phyloP scores from a whole-genome alignment of 2,797 vertebrate species.

The Falco rusticolus region DNA sequence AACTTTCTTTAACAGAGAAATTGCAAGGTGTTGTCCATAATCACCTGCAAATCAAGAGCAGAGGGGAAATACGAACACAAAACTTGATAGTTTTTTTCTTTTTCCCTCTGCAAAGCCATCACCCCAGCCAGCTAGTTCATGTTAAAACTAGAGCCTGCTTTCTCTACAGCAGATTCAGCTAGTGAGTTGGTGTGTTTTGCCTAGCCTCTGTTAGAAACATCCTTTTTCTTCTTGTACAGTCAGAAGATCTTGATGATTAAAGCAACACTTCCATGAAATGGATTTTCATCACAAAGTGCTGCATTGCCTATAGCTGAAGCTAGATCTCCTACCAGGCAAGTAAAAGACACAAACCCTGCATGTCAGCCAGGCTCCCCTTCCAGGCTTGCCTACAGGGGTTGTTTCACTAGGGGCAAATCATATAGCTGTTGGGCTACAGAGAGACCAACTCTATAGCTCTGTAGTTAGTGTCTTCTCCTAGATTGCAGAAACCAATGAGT shows the following conservation, averaged over 20 bases:
- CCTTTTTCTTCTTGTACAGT: neutral
- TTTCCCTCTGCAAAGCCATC: neutral
- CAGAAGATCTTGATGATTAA: neutral
- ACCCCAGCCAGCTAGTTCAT: too few species aligned
- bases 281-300: neutral
- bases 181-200: neutral
- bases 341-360: neutral
- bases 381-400: neutral
- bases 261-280: neutral
- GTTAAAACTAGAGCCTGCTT: neutral
- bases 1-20: neutral
- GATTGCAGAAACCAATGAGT: neutral
- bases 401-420: neutral
- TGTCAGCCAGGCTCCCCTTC: neutral
- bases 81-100: neutral
- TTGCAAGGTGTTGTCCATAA: neutral
- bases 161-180: neutral
- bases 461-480: neutral
- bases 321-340: neutral
- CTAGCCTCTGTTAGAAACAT: neutral
- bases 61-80: neutral
- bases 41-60: neutral
- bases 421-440: rapidly evolving
- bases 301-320: neutral
- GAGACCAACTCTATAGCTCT: neutral